Conservation (phyloP, 1,140 invertebrate species). For the Theocolax elegans region DNA sequence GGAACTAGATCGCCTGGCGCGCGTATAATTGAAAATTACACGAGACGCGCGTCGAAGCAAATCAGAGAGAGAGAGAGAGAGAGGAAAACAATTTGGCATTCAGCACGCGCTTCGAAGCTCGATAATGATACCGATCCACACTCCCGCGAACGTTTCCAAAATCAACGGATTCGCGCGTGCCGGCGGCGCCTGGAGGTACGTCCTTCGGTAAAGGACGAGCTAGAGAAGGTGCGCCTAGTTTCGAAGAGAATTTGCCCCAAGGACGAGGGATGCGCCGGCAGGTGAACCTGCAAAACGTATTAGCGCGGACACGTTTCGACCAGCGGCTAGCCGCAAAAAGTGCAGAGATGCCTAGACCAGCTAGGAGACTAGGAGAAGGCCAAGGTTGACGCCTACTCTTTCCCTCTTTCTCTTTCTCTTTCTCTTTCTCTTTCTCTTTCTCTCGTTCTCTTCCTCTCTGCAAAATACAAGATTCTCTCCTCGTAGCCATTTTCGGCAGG, state of each 20-base stretch:
- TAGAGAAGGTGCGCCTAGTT: too few relatives aligned
- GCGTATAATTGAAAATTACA: conserved; percentile 37
- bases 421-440: too few relatives aligned
- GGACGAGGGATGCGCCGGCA: conserved; percentile 50
- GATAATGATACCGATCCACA: too few relatives aligned
- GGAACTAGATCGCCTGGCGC: background rate
- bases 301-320: conserved; percentile 54
- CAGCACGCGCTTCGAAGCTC: too few relatives aligned
- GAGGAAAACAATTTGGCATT: too few relatives aligned
- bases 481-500: conserved; percentile 59
- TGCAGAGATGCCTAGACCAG: conserved; percentile 58
- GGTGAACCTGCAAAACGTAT: conserved; percentile 59
- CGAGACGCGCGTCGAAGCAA: background rate
- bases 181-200: background rate
- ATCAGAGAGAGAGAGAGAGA: too few relatives aligned
- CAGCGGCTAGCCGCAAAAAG: conserved; percentile 56
- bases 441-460: too few relatives aligned
- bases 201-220: too few relatives aligned
- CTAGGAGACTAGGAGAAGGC: conserved; percentile 55
- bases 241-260: too few relatives aligned
- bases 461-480: too few relatives aligned
- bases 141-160: background rate
- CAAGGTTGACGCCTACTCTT: conserved; percentile 58
- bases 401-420: too few relatives aligned
- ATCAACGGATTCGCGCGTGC: background rate